Percentiles rank a stretch among this genome's conserved stretches.
Conservation (phyloP, 2,888 invertebrate species). For the Sarcophaga carnaria region DNA sequence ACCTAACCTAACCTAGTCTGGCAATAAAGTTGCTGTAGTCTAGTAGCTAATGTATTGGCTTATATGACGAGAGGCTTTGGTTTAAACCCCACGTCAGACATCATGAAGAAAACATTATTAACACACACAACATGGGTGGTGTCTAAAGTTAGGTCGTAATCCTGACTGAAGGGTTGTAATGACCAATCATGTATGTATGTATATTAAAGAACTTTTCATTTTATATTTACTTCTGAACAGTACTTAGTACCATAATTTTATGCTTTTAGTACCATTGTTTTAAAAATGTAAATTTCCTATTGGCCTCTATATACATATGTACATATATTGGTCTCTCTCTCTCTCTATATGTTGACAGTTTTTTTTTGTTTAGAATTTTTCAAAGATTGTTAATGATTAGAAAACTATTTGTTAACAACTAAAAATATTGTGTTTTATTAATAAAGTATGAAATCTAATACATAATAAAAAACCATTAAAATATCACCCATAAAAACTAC, state of each 20-base stretch:
- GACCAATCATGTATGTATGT: too few relatives aligned
- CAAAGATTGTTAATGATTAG: conserved; percentile 63
- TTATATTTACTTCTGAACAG: too few relatives aligned
- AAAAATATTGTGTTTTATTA: conserved; percentile 34
- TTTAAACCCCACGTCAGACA: too few relatives aligned
- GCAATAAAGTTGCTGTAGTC: too few relatives aligned
- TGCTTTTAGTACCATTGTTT: background rate
- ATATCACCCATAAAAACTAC: background rate
- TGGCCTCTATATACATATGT: background rate
- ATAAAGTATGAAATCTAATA: background rate
- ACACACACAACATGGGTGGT: too few relatives aligned
- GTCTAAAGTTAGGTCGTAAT: too few relatives aligned
- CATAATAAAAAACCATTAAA: conserved; percentile 23
- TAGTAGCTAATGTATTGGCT: too few relatives aligned
- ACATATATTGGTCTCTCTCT: background rate
- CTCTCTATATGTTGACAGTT: background rate
- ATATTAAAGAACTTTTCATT: too few relatives aligned
- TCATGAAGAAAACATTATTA: too few relatives aligned
- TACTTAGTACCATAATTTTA: background rate
- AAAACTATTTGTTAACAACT: conserved; percentile 69
- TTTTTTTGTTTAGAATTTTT: conserved; percentile 6
- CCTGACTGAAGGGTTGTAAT: too few relatives aligned
- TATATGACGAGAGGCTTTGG: too few relatives aligned
- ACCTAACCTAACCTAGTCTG: too few relatives aligned
- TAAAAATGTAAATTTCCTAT: conserved; percentile 32